A percentile compares a stretch with the other conserved stretches of the same genome.
phyloP scores from a whole-genome alignment of 2,797 vertebrate genomes.

The Crax fasciolata region DNA sequence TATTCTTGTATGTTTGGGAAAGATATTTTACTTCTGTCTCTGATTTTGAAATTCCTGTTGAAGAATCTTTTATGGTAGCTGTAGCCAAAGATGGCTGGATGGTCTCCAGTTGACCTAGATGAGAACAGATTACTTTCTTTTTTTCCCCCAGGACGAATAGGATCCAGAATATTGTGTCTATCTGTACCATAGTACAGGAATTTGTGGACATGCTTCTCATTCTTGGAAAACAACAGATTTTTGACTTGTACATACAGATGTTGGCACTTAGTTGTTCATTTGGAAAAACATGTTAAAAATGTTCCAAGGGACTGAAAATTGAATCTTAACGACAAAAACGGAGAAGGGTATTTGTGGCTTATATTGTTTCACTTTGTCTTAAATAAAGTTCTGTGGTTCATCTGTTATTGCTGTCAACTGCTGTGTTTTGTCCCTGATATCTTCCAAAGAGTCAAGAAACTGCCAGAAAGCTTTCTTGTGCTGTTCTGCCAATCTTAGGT shows the following conservation, averaged over 20 bases:
- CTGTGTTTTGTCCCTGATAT: background rate
- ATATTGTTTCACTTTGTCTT: background rate
- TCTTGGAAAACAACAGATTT: slow-evolving; percentile 46
- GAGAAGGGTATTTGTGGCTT: slow-evolving; percentile 9
- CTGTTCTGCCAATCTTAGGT: background rate
- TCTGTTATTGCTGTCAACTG: background rate
- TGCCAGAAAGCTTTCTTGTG: background rate
- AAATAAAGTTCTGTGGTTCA: slow-evolving; percentile 19
- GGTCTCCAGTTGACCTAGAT: slow-evolving; percentile 55
- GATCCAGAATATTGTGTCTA: slow-evolving; percentile 34
- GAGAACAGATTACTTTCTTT: background rate
- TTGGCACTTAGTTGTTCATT: slow-evolving; percentile 36
- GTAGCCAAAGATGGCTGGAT: slow-evolving; percentile 49
- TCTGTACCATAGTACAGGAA: slow-evolving; percentile 24
- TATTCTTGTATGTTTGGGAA: background rate
- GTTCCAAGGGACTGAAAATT: slow-evolving; percentile 38
- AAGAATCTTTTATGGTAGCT: slow-evolving; percentile 30
- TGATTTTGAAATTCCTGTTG: slow-evolving; percentile 23
- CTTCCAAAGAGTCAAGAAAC: slow-evolving; percentile 21
- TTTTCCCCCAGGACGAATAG: background rate
- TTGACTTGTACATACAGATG: slow-evolving; percentile 39
- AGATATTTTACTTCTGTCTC: slow-evolving; percentile 4
- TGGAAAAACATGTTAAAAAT: slow-evolving; percentile 55
- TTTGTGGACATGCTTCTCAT: slow-evolving; percentile 57
- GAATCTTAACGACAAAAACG: slow-evolving; percentile 15